Conservation (phyloP, 2,113 vertebrate species). For the Oplegnathus fasciatus region DNA sequence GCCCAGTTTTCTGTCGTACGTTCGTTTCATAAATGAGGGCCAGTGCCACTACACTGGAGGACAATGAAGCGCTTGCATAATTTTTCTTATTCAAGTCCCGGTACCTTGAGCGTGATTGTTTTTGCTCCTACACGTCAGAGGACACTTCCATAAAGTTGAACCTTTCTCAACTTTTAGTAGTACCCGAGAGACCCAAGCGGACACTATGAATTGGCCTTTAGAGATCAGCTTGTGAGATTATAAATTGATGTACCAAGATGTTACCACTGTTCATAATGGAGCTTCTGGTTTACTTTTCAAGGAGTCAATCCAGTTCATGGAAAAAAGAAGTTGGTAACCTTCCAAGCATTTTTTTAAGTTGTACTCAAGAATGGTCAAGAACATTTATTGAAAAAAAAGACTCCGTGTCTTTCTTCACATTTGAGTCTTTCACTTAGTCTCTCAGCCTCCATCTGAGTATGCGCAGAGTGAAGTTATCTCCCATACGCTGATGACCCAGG, state of each 20-base stretch:
- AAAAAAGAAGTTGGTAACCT: neutral
- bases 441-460: slow-evolving; percentile 20
- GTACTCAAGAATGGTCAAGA: neutral
- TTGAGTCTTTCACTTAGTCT: slow-evolving; percentile 26
- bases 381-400: neutral
- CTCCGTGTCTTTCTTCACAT: slow-evolving; percentile 21
- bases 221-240: neutral
- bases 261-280: slow-evolving; percentile 11
- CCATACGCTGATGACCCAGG: slow-evolving; percentile 72
- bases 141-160: neutral
- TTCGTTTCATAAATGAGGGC: too few relatives aligned
- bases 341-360: neutral
- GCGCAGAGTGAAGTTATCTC: slow-evolving; percentile 59
- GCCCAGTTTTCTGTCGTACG: too few relatives aligned
- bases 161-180: too few relatives aligned
- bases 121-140: neutral
- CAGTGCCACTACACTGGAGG: too few relatives aligned
- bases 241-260: neutral
- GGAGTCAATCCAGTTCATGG: neutral
- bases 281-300: neutral
- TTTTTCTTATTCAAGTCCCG: too few relatives aligned
- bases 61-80: too few relatives aligned
- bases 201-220: too few relatives aligned
- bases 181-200: too few relatives aligned
- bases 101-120: neutral